phyloP scores from a whole-genome alignment of 2,113 vertebrate species.

The Clinocottus analis region DNA sequence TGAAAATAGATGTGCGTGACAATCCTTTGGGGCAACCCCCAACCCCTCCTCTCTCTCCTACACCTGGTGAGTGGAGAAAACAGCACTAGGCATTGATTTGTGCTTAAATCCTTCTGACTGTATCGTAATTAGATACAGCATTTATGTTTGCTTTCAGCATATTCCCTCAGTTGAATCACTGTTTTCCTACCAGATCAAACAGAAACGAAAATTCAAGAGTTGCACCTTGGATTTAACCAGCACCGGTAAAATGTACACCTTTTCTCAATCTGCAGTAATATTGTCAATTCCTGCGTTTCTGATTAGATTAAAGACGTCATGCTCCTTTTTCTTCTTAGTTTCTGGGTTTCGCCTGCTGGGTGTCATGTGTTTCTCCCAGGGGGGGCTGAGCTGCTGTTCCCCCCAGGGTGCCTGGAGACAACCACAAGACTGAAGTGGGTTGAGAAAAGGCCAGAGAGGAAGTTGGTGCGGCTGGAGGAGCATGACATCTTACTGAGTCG shows the following conservation, averaged over 20 bases:
- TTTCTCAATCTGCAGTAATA: background rate
- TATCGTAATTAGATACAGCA: background rate
- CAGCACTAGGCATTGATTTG: background rate
- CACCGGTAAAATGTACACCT: conserved; percentile 72
- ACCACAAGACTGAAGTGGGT: conserved; percentile 74
- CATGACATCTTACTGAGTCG: conserved; percentile 82
- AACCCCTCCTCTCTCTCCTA: conserved; percentile 71
- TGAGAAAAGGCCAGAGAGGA: conserved; percentile 74
- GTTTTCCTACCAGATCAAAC: conserved; percentile 55
- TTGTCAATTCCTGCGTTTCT: background rate
- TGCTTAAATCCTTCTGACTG: background rate
- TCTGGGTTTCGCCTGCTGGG: conserved; percentile 80
- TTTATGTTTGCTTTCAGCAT: background rate
- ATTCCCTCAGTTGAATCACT: background rate
- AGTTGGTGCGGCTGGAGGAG: conserved; percentile 82
- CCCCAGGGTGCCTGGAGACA: conserved; percentile 70
- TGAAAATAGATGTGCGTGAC: conserved; percentile 80
- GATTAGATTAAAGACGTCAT: background rate
- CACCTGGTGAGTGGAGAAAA: conserved; percentile 66
- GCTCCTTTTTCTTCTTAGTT: conserved; percentile 71
- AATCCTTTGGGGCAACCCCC: conserved; percentile 80
- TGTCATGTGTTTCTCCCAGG: conserved; percentile 84
- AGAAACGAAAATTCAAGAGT: conserved; percentile 70
- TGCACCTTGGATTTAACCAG: conserved; percentile 79
- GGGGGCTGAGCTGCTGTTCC: conserved; percentile 84